A percentile compares a stretch with the other conserved stretches of the same genome.
Conservation (phyloP, 2,113 vertebrate genomes). For the Brachypodius melanocephalos region DNA sequence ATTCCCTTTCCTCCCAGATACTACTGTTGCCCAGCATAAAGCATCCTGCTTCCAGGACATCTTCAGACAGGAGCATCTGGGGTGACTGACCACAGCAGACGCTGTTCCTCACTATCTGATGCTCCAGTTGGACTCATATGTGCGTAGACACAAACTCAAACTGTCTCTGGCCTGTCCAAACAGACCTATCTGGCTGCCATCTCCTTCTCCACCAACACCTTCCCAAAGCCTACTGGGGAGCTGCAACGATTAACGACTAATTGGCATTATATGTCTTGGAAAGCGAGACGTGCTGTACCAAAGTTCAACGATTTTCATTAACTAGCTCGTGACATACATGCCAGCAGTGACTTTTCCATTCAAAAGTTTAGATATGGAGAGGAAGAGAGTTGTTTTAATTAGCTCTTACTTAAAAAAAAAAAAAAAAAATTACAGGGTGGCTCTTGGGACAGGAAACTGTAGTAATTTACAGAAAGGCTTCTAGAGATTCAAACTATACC, state of each 20-base stretch:
- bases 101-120: background rate
- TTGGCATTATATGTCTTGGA: background rate
- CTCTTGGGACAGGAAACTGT: background rate
- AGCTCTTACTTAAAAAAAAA: background rate
- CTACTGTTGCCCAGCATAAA: background rate
- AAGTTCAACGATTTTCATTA: conserved; percentile 13
- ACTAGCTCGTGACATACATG: background rate
- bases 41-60: background rate
- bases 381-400: conserved; percentile 20
- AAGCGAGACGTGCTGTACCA: background rate
- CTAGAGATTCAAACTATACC: background rate
- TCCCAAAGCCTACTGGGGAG: background rate
- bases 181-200: background rate
- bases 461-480: background rate
- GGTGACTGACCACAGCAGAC: background rate
- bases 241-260: background rate
- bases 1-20: background rate
- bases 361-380: background rate
- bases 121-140: background rate
- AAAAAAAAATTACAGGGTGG: background rate
- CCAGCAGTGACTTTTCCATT: background rate
- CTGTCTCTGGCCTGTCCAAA: background rate
- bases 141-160: background rate
- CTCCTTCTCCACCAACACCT: background rate
- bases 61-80: background rate